Base-by-base conservation (phyloP, 2,888 invertebrate genomes). In the Trichogramma evanescens region DNA sequence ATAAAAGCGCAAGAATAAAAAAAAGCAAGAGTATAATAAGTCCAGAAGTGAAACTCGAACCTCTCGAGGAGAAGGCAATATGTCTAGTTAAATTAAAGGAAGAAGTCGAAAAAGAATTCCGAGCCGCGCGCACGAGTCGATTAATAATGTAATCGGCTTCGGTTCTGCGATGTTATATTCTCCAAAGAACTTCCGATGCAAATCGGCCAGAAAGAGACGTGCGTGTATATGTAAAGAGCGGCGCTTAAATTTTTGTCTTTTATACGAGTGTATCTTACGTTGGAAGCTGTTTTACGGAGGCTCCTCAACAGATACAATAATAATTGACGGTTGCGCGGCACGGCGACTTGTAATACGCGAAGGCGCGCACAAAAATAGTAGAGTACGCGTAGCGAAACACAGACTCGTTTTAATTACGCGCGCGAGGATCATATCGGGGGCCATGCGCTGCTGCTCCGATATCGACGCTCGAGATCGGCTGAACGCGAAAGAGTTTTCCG, bases 321-420 rank as follows among this genome's bases (percentile, higher is more conserved):
- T 55, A 61, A 61, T 57, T 54, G 51, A 57, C 50, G 43, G 54
- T 61, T 57, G 42, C 26, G 46, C 9, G 48, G 13, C 8, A n/a
- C 38, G 5, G 38, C n/a, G 5, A 43, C 8, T 8, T 8, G 42
- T 44, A 43, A 41, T 13, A 40, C 45, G 43, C 10, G 42, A 40
- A 9, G 44, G 10, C 10, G 10, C 10, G 26, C 26, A 26, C 26
- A 26, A 26, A 26, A 26, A 26, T 26, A 26, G 26, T 26, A 26
- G 26, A 26, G 26, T 26, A 26, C 26, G 26, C 26, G 26, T 26
- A 9, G 46, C 9, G n/a, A 10, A 10, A 39, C 13, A 13, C n/a
- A 39, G 50, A 57, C 58, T 57, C 54, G 54, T 59, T 60, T 63
- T 63, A 57, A 57, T 60, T 57, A 52, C 54, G 46, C 26, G 26